Conservation (phyloP, 2,797 vertebrate species). For the Masticophis lateralis region DNA sequence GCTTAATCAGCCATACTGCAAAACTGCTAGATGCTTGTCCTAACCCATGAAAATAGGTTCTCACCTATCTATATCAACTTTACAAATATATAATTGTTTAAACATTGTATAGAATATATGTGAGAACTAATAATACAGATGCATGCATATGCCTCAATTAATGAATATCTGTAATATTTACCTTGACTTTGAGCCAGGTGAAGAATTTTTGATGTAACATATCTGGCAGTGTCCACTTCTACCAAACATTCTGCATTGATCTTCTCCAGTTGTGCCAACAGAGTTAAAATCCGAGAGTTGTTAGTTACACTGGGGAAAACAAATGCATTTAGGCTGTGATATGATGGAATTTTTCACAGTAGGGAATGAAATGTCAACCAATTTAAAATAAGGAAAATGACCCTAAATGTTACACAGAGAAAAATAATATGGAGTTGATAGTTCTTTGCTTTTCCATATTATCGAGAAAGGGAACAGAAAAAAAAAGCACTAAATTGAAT, state of each 20-base stretch:
- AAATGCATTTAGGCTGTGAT: constrained; percentile 17
- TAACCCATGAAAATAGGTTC: background rate
- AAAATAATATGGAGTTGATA: background rate
- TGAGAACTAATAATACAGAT: background rate
- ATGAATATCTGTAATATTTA: constrained; percentile 55
- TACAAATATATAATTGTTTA: background rate
- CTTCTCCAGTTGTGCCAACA: constrained; percentile 91
- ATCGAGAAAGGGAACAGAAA: background rate
- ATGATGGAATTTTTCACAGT: background rate
- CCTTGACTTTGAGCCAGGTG: constrained; percentile 97
- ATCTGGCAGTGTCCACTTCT: constrained; percentile 81
- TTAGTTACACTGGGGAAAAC: constrained; percentile 76
- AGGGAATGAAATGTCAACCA: background rate
- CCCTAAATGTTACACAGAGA: background rate
- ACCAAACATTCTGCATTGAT: constrained; percentile 78
- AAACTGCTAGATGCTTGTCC: background rate
- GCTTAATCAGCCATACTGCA: background rate
- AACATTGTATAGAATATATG: background rate
- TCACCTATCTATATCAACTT: background rate
- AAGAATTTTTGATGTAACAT: constrained; percentile 91
- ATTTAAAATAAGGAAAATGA: background rate
- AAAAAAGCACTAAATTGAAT: background rate
- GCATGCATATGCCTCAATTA: background rate
- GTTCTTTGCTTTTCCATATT: background rate
- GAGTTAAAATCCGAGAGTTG: constrained; percentile 83